Evolutionary conservation across 2,888 invertebrate genomes (phyloP), one percentile per base, ranked within the genome.

Genomic region (Aspidiotus rigidus): DNA sequence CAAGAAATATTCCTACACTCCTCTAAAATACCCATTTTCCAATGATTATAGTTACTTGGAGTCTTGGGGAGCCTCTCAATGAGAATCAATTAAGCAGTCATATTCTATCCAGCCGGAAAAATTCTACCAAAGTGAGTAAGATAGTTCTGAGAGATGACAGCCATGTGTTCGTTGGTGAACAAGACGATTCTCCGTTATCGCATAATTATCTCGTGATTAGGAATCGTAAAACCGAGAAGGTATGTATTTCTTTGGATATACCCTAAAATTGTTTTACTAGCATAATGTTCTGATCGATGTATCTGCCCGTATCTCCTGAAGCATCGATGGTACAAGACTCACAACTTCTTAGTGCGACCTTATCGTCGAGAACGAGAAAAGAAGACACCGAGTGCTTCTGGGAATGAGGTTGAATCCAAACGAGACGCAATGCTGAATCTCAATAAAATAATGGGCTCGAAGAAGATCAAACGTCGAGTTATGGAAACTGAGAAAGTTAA

Each of bases 1-100:
- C 2, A 5, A 28, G 28, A 28, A 28, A 28, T 28, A 28, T 1
- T 28, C 28, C 28, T 28, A 28, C 28, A 28, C 28, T 28, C 28
- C 5, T 28, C 28, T 28, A 28, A 28, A 28, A 28, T 28, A 28
- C 28, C 28, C 5, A 28, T 28, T 28, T 28, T 28, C 5, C 28
- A 28, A 28, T 28, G 28, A 28, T 28, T 28, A 28, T 63, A 64
- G 64, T 64, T 0, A 64, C 39, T n/a, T 64, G 64, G 64, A 64
- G 56, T 56, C n/a, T 15, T 16, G 64, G 64, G 8, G 15, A 10
- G 9, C 9, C 55, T 8, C 1, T n/a, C 10, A 1, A 39, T 6
- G 64, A 54, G 9, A 9, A 39, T 5, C 28, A 64, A n/a, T 16
- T 64, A n/a, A 7, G 11, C 9, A 40, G 55, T n/a, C 54, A 64